Evolutionary conservation across 2,888 invertebrate genomes (phyloP).

Genomic region (Eupithecia insigniata): DNA sequence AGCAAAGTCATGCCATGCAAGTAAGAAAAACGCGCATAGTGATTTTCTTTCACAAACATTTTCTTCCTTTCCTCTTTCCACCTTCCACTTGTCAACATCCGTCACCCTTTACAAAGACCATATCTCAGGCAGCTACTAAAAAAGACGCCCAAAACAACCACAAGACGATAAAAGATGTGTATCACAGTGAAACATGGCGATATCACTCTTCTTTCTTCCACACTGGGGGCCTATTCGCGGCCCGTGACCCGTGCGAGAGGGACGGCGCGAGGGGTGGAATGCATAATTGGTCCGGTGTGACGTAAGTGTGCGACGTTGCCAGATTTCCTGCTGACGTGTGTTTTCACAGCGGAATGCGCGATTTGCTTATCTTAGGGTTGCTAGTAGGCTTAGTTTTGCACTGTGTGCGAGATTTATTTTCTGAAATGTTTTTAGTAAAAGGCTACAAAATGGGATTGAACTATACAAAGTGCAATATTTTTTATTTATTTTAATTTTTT

Average conservation of each 20-base stretch:
- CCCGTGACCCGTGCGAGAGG: constrained; percentile 32
- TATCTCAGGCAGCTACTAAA: constrained; percentile 9
- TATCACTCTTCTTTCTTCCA: constrained; percentile 12
- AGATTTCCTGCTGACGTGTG: constrained; percentile 35
- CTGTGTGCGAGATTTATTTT: not conserved
- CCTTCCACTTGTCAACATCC: constrained; percentile 3
- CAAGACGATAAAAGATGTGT: constrained; percentile 12
- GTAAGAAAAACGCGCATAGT: not conserved
- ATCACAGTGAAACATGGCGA: constrained; percentile 9
- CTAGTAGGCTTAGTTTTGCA: not conserved
- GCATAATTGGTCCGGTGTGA: constrained; percentile 42
- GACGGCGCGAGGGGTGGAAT: constrained; percentile 36
- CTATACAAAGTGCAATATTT: not conserved
- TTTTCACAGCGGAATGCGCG: constrained; percentile 24
- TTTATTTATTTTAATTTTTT: too few relatives aligned
- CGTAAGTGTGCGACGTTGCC: constrained; percentile 39
- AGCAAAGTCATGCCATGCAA: not conserved
- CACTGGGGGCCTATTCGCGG: constrained; percentile 16
- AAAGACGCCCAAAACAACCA: constrained; percentile 8
- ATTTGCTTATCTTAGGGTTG: constrained; percentile 28
- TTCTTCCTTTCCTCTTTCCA: not conserved
- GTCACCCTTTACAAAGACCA: not conserved
- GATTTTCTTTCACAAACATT: not conserved
- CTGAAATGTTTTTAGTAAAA: not conserved
- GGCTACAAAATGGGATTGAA: not conserved